These are phyloP conservation scores for Sesamia inferens DNA, from an alignment of 2,888 invertebrate genomes.

Conservation along the genomic window DNA sequence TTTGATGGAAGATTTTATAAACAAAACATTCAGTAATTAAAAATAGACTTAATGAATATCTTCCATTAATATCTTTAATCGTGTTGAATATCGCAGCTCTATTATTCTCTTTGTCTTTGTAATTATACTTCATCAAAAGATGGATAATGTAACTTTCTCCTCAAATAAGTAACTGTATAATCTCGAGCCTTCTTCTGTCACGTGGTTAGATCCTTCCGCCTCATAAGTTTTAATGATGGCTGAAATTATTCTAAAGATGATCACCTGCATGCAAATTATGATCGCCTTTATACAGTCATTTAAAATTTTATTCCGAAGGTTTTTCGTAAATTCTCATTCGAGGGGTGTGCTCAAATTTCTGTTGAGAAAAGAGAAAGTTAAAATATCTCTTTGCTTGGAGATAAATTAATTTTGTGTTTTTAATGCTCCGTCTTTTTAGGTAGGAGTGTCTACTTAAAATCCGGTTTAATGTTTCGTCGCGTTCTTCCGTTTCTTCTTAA, in stretches of 20 bases:
- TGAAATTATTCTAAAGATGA: constrained; percentile 69
- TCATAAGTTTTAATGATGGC: constrained; percentile 78
- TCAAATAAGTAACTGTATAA: constrained; percentile 27
- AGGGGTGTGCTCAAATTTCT: constrained; percentile 64
- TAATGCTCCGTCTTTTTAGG: constrained; percentile 55
- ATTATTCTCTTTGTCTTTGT: constrained; percentile 44
- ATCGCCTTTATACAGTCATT: constrained; percentile 65
- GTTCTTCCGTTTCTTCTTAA: constrained; percentile 31
- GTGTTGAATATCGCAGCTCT: constrained; percentile 19
- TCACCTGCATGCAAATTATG: constrained; percentile 75
- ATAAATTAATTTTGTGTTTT: constrained; percentile 77
- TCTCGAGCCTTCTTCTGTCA: constrained; percentile 25
- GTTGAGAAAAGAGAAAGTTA: constrained; percentile 69
- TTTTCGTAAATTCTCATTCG: constrained; percentile 70
- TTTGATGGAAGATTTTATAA: constrained; percentile 5
- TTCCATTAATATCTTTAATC: constrained; percentile 18
- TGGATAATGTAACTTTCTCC: constrained; percentile 38
- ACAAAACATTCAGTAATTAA: constrained; percentile 20
- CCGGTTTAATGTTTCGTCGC: constrained; percentile 42
- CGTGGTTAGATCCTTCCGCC: constrained; percentile 51
- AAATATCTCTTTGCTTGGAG: constrained; percentile 72
- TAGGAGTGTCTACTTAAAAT: constrained; percentile 50
- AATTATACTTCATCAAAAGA: constrained; percentile 34
- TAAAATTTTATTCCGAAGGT: constrained; percentile 63
- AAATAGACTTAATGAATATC: constrained; percentile 17